Evolutionary conservation across 2,888 invertebrate genomes (phyloP).

Genomic region (Arctia plantaginis): DNA sequence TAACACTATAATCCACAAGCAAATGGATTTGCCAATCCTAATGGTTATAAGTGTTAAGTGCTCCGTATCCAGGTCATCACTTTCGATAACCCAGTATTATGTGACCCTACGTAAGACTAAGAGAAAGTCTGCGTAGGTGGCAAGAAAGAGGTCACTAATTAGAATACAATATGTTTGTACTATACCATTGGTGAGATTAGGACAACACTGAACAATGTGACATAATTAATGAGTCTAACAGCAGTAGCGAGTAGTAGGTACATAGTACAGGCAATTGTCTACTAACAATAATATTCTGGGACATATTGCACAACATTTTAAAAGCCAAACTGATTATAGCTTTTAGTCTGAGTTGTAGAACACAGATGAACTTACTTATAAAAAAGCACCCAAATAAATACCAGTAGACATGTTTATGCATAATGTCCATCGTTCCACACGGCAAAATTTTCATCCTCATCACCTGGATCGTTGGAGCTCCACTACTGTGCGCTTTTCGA

Average conservation of each 20-base stretch:
- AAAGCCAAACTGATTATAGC: not conserved
- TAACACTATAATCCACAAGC: not conserved
- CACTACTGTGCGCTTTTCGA: no score
- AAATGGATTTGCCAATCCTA: not conserved
- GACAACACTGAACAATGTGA: conserved; percentile 11
- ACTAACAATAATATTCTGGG: not conserved
- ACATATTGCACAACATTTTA: not conserved
- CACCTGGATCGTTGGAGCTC: no score
- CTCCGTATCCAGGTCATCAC: conserved; percentile 20
- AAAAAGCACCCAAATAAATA: no score
- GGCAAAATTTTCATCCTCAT: no score
- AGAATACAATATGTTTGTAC: conserved; percentile 28
- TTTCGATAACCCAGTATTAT: conserved; percentile 29
- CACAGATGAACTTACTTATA: not conserved
- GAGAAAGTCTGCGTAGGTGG: conserved; percentile 38
- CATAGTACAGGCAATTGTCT: not conserved
- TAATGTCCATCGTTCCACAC: no score
- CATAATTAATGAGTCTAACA: conserved; percentile 15
- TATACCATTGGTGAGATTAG: conserved; percentile 8
- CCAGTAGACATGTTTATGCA: no score
- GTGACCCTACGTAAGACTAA: conserved; percentile 28
- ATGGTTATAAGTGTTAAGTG: not conserved
- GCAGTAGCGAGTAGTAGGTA: not conserved
- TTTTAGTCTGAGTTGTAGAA: not conserved
- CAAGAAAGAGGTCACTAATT: conserved; percentile 28